A percentile compares a stretch with the other conserved stretches of the same genome.
phyloP scores from a whole-genome alignment of 2,797 vertebrate genomes.

The Hipposideros larvatus region DNA sequence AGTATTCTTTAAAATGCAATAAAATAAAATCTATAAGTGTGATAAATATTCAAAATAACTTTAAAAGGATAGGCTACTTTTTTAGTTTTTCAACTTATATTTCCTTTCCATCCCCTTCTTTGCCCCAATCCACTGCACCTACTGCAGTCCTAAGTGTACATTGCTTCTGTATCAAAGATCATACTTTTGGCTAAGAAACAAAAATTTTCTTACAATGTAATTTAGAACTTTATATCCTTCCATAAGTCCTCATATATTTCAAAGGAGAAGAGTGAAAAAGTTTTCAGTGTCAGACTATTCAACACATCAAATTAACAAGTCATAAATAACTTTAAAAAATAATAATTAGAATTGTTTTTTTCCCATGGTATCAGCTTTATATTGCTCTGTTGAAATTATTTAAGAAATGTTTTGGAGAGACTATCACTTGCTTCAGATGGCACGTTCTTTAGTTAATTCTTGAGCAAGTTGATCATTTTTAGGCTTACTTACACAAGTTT shows the following conservation, averaged over 20 bases:
- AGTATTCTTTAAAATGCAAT: conserved; percentile 12
- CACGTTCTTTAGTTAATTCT: neutral
- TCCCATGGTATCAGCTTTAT: neutral
- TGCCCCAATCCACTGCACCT: neutral
- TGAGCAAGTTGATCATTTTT: neutral
- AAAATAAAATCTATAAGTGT: neutral
- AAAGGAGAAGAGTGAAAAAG: neutral
- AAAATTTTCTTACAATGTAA: neutral
- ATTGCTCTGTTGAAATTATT: neutral
- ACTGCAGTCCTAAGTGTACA: neutral
- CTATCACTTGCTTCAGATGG: conserved; percentile 21
- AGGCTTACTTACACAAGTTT: neutral
- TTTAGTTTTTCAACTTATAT: neutral
- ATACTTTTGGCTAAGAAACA: neutral
- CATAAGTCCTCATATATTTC: neutral
- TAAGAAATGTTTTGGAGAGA: neutral
- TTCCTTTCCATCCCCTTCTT: neutral
- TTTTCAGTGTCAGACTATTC: neutral
- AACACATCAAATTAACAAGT: neutral
- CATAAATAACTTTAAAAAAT: neutral
- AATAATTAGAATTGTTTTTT: neutral
- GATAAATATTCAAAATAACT: conserved; percentile 15
- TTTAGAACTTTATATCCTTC: conserved; percentile 1
- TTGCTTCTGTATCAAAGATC: neutral
- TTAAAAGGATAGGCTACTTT: neutral